phyloP scores from a whole-genome alignment of 2,888 invertebrate species.

The Glomeris marginata region DNA sequence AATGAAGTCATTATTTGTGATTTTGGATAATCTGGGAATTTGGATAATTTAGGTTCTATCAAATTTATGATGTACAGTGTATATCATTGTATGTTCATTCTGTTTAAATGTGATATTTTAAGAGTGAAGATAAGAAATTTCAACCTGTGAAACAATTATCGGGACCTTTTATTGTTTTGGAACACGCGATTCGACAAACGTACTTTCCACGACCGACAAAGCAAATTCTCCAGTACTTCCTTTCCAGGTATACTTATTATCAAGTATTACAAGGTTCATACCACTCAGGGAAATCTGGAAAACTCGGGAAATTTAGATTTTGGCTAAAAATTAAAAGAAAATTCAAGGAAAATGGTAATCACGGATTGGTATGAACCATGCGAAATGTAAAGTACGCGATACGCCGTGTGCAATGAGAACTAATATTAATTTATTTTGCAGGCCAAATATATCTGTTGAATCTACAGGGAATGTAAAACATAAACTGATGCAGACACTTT shows the following conservation, averaged over 20 bases:
- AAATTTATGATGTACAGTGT: background rate
- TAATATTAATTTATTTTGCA: background rate
- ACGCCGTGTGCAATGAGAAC: background rate
- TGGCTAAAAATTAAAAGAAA: no score
- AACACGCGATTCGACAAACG: conserved; percentile 36
- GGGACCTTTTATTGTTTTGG: conserved; percentile 43
- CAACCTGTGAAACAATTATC: conserved; percentile 46
- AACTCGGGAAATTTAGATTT: no score
- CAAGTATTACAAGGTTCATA: no score
- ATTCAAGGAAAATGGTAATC: no score
- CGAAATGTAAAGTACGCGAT: no score
- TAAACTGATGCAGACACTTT: conserved; percentile 9
- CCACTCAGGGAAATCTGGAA: no score
- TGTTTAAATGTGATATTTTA: conserved; percentile 18
- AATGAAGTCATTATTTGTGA: no score
- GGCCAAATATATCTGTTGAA: conserved; percentile 9
- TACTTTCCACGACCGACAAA: conserved; percentile 39
- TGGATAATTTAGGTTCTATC: no score
- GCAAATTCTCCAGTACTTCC: conserved; percentile 38
- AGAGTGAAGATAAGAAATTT: conserved; percentile 52
- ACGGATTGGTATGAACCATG: no score
- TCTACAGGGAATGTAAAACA: conserved; percentile 7
- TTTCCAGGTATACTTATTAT: conserved; percentile 22
- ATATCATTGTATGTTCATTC: background rate
- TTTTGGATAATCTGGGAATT: no score